Conservation (phyloP, 2,888 invertebrate genomes). For the Artemia sp. region DNA sequence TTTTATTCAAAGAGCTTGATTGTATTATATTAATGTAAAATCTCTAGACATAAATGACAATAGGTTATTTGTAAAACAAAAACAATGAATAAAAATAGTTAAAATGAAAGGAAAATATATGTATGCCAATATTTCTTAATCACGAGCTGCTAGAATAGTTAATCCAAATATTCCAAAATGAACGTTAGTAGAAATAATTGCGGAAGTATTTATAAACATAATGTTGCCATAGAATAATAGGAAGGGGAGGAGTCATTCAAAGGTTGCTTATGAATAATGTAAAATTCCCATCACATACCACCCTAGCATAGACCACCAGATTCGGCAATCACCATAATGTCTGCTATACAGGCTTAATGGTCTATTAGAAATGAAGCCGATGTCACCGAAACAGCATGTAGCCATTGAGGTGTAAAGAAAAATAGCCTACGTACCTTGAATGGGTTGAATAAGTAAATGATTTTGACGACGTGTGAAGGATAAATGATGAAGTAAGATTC, state of each 20-base stretch:
- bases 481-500: constrained; percentile 9
- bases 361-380: constrained; percentile 10
- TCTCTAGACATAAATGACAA: too few species aligned
- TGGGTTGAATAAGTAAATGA: constrained; percentile 15
- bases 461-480: constrained; percentile 15
- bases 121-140: too few species aligned
- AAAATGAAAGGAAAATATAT: too few species aligned
- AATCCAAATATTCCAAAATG: too few species aligned
- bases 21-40: too few species aligned
- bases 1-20: too few species aligned
- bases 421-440: constrained; percentile 14
- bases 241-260: background rate
- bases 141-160: too few species aligned
- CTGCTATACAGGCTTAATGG: constrained; percentile 11
- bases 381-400: constrained; percentile 13
- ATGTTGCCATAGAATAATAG: background rate
- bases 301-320: constrained; percentile 2
- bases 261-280: constrained; percentile 14
- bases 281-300: constrained; percentile 13
- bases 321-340: background rate
- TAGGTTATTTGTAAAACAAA: too few species aligned
- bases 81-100: too few species aligned
- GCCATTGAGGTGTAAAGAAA: constrained; percentile 15
- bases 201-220: too few species aligned
- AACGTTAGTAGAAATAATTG: too few species aligned